Evolutionary conservation across 2,888 invertebrate species (phyloP).

Genomic region (Gasteruption jaculator): DNA sequence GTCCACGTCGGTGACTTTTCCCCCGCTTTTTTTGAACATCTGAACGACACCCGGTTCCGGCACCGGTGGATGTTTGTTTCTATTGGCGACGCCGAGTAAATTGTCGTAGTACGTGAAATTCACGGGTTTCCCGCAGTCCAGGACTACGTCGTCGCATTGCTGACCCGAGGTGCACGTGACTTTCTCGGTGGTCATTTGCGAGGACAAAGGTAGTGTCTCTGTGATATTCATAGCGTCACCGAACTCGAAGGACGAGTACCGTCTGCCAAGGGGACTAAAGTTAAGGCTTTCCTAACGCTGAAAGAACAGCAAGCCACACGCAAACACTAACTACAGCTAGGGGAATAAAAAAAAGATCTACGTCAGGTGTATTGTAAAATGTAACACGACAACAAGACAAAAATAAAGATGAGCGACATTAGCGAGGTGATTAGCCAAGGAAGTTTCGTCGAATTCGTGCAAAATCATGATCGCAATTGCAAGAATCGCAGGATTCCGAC

Average conservation of each 20-base stretch:
- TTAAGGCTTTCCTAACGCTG: constrained; percentile 47
- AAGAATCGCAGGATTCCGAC: no score
- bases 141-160: constrained; percentile 59
- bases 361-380: constrained; percentile 28
- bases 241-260: constrained; percentile 43
- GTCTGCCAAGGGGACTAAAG: constrained; percentile 48
- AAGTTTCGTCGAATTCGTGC: no score
- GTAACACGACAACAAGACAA: no score
- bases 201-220: constrained; percentile 29
- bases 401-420: no score
- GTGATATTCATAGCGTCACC: constrained; percentile 41
- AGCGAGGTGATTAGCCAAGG: no score
- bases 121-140: constrained; percentile 81
- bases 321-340: constrained; percentile 51
- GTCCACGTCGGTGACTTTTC: constrained; percentile 64
- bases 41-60: constrained; percentile 78
- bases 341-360: constrained; percentile 47
- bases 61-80: constrained; percentile 76
- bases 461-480: no score
- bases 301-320: constrained; percentile 49
- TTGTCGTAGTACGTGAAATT: constrained; percentile 89
- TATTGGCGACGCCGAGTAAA: constrained; percentile 77
- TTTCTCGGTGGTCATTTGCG: constrained; percentile 32
- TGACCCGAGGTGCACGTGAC: constrained; percentile 37
- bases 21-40: constrained; percentile 68